A percentile compares a stretch with the other conserved stretches of the same genome.
Conservation (phyloP, 1,140 invertebrate genomes). For the Cardiocondyla obscurior region DNA sequence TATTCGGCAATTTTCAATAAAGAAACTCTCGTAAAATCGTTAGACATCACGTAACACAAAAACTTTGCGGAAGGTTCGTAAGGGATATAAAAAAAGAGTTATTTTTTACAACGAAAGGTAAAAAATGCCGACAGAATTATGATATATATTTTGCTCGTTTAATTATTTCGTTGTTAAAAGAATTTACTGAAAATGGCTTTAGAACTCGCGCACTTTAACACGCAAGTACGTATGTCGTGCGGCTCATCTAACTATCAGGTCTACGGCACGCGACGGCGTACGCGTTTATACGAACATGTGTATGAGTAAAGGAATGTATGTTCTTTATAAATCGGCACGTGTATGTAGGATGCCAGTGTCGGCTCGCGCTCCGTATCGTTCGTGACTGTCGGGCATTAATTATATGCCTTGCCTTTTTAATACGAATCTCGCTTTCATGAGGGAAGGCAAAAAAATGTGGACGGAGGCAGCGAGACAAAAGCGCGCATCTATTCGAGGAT, state of each 20-base stretch:
- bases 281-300: neutral
- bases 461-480: constrained; percentile 59
- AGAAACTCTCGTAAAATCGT: neutral
- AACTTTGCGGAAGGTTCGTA: neutral
- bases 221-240: constrained; percentile 49
- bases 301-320: constrained; percentile 10
- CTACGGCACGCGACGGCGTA: constrained; percentile 63
- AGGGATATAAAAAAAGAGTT: neutral
- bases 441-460: neutral
- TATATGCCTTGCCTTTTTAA: constrained; percentile 66
- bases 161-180: constrained; percentile 5
- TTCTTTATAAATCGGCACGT: constrained; percentile 53
- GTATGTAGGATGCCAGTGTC: constrained; percentile 9
- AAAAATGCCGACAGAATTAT: neutral
- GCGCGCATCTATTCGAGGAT: constrained; percentile 37
- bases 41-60: neutral
- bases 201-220: neutral
- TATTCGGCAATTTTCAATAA: no score
- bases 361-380: constrained; percentile 33
- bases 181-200: constrained; percentile 48
- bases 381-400: constrained; percentile 69
- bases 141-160: neutral
- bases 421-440: constrained; percentile 63
- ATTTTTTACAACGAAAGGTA: neutral
- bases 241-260: constrained; percentile 6